These are phyloP conservation scores for Gasterosteus aculeatus DNA, from an alignment of 2,113 vertebrate species.

Conservation along the genomic window DNA sequence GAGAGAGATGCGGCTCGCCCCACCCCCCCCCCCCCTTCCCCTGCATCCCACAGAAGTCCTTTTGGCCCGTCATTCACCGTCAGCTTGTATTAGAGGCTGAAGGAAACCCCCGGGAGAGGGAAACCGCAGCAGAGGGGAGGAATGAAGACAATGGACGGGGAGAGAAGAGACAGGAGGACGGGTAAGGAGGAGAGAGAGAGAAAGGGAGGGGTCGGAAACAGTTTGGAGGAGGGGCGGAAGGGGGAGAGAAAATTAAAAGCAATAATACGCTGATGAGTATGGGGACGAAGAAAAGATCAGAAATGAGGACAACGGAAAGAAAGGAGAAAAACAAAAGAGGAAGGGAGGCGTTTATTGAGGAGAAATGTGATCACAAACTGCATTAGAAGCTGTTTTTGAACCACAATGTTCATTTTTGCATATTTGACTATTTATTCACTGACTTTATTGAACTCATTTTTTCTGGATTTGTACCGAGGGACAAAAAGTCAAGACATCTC, in stretches of 20 bases:
- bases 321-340: background rate
- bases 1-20: constrained; percentile 44
- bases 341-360: background rate
- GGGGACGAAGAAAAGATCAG: background rate
- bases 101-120: constrained; percentile 60
- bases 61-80: constrained; percentile 71
- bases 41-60: constrained; percentile 64
- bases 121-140: constrained; percentile 28
- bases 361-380: background rate
- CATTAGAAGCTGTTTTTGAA: background rate
- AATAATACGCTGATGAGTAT: background rate
- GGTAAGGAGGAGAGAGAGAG: background rate
- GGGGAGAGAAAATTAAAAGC: background rate
- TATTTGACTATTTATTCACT: background rate
- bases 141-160: background rate
- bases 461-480: background rate
- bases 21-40: no score
- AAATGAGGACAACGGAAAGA: background rate
- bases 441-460: background rate
- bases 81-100: constrained; percentile 60
- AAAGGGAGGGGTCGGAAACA: background rate
- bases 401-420: background rate
- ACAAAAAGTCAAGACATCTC: background rate
- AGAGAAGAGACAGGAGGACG: background rate
- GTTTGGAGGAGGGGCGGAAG: background rate